Evolutionary conservation across 1,140 invertebrate genomes (phyloP).

Genomic region (Drosophila sturtevanti): DNA sequence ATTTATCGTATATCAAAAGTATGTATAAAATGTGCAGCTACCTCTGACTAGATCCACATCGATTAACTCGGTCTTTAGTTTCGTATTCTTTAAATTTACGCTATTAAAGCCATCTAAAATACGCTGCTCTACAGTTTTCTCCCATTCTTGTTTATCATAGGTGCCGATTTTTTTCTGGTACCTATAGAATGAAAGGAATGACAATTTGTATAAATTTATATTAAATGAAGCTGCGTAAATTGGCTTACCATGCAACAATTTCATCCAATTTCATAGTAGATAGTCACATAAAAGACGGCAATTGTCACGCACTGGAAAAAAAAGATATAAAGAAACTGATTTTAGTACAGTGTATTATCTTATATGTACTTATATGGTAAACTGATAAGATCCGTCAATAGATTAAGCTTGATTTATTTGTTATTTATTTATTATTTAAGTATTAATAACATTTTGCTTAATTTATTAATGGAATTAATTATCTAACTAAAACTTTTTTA

Average conservation of each 20-base stretch:
- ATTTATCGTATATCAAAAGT: background rate
- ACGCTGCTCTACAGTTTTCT: slow-evolving; percentile 95
- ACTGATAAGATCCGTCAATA: no score
- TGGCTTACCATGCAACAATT: slow-evolving; percentile 80
- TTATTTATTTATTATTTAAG: no score
- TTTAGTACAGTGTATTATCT: background rate
- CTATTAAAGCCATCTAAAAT: slow-evolving; percentile 93
- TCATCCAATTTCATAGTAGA: slow-evolving; percentile 83
- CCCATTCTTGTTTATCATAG: slow-evolving; percentile 98
- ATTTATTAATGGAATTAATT: no score
- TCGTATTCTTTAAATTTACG: slow-evolving; percentile 93
- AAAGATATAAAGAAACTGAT: slow-evolving; percentile 6
- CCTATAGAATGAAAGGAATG: slow-evolving; percentile 83
- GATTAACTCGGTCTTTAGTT: slow-evolving; percentile 95
- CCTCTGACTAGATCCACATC: slow-evolving; percentile 97
- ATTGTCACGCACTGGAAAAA: slow-evolving; percentile 54
- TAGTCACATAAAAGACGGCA: slow-evolving; percentile 65
- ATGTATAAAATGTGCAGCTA: slow-evolving; percentile 42
- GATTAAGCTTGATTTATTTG: no score
- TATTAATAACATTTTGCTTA: no score
- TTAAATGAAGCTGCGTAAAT: background rate
- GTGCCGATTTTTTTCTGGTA: slow-evolving; percentile 97
- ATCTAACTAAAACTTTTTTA: no score
- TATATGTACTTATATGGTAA: background rate
- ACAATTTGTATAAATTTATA: background rate